Percentiles rank a stretch among this genome's conserved stretches.
phyloP scores from a whole-genome alignment of 2,113 vertebrate genomes.

The Chaenogobius annularis region DNA sequence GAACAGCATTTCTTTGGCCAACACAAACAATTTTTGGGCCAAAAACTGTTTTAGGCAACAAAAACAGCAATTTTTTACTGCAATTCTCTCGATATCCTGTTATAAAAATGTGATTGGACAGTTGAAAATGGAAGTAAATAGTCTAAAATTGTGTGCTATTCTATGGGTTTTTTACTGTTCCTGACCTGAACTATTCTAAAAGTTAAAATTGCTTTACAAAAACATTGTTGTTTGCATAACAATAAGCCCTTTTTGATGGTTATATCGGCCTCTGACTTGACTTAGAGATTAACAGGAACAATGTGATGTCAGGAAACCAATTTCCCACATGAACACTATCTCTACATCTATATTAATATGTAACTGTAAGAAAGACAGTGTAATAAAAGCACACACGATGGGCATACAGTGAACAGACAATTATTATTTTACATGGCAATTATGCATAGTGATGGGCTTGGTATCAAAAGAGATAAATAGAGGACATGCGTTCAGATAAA shows the following conservation, averaged over 20 bases:
- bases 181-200: not conserved
- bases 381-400: not conserved
- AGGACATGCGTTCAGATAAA: not conserved
- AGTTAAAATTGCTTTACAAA: not conserved
- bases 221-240: not conserved
- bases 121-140: not conserved
- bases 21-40: not conserved
- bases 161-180: not conserved
- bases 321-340: not conserved
- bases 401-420: not conserved
- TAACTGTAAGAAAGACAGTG: not conserved
- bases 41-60: not conserved
- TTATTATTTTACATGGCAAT: not conserved
- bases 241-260: not conserved
- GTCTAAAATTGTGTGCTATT: not conserved
- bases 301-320: not conserved
- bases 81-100: not conserved
- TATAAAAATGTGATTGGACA: too few species aligned
- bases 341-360: not conserved
- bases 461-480: not conserved
- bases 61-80: not conserved
- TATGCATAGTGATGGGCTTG: not conserved
- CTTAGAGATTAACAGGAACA: not conserved
- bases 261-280: not conserved
- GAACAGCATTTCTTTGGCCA: not conserved